These are phyloP conservation scores for Agrilus biguttatus DNA, from an alignment of 2,888 invertebrate genomes.

Conservation along the genomic window DNA sequence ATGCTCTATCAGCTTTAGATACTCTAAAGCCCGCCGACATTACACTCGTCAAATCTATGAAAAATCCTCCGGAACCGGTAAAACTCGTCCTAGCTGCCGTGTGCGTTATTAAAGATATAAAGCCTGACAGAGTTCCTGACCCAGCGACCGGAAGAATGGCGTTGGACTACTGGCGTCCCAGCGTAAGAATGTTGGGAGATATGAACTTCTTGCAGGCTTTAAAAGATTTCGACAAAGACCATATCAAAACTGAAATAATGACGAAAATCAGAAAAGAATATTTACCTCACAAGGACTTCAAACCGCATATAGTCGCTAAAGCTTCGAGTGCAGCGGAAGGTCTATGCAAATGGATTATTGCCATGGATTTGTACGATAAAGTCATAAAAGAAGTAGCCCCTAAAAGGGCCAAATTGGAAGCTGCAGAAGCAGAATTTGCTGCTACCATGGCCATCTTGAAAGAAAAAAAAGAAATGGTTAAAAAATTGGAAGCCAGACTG, in stretches of 20 bases:
- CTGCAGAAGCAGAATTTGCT: conserved; percentile 68
- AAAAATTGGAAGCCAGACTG: conserved; percentile 61
- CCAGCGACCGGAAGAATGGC: conserved; percentile 53
- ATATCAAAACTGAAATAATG: conserved; percentile 60
- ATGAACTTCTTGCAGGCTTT: conserved; percentile 63
- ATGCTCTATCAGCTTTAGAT: conserved; percentile 60
- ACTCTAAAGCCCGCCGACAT: conserved; percentile 76
- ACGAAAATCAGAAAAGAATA: conserved; percentile 62
- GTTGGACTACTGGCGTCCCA: conserved; percentile 74
- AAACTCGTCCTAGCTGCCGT: conserved; percentile 82
- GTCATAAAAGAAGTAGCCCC: conserved; percentile 74
- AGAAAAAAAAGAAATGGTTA: conserved; percentile 67
- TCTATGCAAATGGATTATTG: conserved; percentile 79
- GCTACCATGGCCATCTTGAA: conserved; percentile 73
- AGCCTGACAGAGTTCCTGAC: conserved; percentile 63
- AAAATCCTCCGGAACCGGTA: conserved; percentile 69
- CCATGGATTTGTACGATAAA: conserved; percentile 78
- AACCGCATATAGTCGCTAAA: conserved; percentile 65
- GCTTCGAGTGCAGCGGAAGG: conserved; percentile 93
- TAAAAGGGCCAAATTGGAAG: conserved; percentile 66
- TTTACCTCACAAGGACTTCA: conserved; percentile 61
- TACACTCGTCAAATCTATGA: conserved; percentile 77
- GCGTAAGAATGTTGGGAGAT: conserved; percentile 66
- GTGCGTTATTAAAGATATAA: conserved; percentile 72
- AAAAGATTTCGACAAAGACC: conserved; percentile 73